Base-by-base conservation (phyloP, 2,888 invertebrate species). In the Cremastinae sp. region DNA sequence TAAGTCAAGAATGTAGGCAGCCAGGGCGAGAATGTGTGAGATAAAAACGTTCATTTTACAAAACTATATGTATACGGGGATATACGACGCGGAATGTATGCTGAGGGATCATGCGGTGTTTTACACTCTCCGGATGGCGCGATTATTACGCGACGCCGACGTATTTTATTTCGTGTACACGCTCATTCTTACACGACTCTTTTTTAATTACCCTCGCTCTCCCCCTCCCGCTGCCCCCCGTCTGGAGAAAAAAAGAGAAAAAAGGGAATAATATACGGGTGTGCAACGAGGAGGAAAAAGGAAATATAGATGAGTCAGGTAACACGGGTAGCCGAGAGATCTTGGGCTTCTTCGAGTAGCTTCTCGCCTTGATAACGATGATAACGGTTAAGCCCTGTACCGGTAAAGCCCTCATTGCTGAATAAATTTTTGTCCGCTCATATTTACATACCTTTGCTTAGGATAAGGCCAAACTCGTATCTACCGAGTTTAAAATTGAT, bases 291-390 rank as follows among this genome's bases (percentile, higher is more conserved):
- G 59, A 12, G 49, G 16, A 16, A 41, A 64, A 49, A 45, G 64
- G 68, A 73, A 73, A 55, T 79, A 41, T 53, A 64, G 59, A 55
- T 49, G 51, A 64, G 18, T 35, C 64, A 76, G 81, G 87, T 87
- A 87, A 88, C 82, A 87, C 87, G 80, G 70, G 87, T 87, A 88
- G 87, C 87, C 41, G 79, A 61, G 73, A 75, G 74, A 68, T 68
- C 79, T 74, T 68, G 77, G 81, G 76, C 80, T 80, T 78, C 73
- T 79, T 73, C 66, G 83, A 80, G 82, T 80, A 78, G 79, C 80
- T 79, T 82, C 83, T 28, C 28, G 56, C 47, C 70, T 75, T 82
- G 87, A 88, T 87, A 87, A 85, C 87, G 87, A 18, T 87, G 68
- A 68, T 87, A 87, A 87, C 83, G 84, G 78, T 83, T 83, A 81